Evolutionary conservation across 2,113 vertebrate species (phyloP), one percentile per base, ranked within the genome.

Genomic region (Lagopus muta): DNA sequence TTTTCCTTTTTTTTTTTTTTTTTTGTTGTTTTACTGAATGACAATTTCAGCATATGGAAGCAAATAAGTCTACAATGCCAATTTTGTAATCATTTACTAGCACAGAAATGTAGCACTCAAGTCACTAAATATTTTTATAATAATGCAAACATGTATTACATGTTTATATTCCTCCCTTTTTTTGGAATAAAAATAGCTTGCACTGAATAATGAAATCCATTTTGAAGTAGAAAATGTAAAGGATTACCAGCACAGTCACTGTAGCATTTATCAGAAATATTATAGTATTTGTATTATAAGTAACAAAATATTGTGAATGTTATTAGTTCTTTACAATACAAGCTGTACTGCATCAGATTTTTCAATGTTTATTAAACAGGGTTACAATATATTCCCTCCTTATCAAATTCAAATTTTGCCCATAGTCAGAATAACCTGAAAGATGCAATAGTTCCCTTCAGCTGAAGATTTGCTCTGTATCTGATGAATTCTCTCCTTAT

Each of bases 401-500:
- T 94, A 90, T 47, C 36, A 78, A 77, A 82, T 47, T 4, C 66
- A 71, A 80, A 77, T 92, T 85, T 93, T 97, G 21, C 7, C 8
- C 32, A 76, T 9, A 83, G 34, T 54, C 48, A 86, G 47, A 79
- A 38, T 21, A 81, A 55, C 24, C 21, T 90, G 81, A 89, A 88
- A 78, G 74, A 93, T 69, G 34, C 47, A 71, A 43, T 50, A 50
- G 15, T 65, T 81, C 58, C 76, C 77, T 93, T 75, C 65, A 89
- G 40, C 58, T 57, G 28, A 40, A 95, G 47, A 90, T 92, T 76
- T 88, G 13, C 18, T 80, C 48, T 82, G 38, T 93, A 62, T 88
- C 40, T 89, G 85, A 92, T 89, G 54, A 94, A 80, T 93, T 78
- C 17, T 91, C 16, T 73, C 43, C 69, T 93, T 91, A 81, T 83